phyloP scores from a whole-genome alignment of 2,113 vertebrate genomes.

The Alosa alosa region DNA sequence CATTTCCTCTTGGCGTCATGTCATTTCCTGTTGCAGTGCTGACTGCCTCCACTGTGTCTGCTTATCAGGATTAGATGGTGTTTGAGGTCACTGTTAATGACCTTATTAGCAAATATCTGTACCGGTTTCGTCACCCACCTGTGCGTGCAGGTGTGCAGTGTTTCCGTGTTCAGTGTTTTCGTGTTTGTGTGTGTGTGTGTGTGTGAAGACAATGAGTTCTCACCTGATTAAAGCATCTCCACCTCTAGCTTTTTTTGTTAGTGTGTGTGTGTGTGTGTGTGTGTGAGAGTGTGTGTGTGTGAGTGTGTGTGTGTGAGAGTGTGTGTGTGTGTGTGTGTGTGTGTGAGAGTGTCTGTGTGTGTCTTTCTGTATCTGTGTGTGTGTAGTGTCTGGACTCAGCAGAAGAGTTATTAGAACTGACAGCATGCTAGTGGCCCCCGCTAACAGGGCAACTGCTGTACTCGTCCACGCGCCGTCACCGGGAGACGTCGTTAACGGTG shows the following conservation, averaged over 20 bases:
- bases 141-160: too few species aligned
- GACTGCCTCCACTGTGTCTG: too few species aligned
- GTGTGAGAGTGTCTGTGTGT: not conserved
- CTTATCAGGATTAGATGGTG: too few species aligned
- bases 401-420: not conserved
- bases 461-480: slow-evolving; percentile 36
- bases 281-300: not conserved
- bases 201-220: not conserved
- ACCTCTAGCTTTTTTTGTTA: not conserved
- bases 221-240: not conserved
- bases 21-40: too few species aligned
- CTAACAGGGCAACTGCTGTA: not conserved
- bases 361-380: slow-evolving; percentile 12
- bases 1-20: too few species aligned
- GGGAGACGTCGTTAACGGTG: slow-evolving; percentile 60
- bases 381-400: not conserved
- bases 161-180: not conserved
- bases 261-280: not conserved
- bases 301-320: slow-evolving; percentile 2
- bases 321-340: not conserved
- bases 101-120: too few species aligned
- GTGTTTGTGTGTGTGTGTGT: not conserved
- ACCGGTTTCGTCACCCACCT: too few species aligned
- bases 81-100: too few species aligned
- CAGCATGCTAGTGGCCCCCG: not conserved